phyloP scores from a whole-genome alignment of 2,113 vertebrate genomes.

The Cyprinus carpio region DNA sequence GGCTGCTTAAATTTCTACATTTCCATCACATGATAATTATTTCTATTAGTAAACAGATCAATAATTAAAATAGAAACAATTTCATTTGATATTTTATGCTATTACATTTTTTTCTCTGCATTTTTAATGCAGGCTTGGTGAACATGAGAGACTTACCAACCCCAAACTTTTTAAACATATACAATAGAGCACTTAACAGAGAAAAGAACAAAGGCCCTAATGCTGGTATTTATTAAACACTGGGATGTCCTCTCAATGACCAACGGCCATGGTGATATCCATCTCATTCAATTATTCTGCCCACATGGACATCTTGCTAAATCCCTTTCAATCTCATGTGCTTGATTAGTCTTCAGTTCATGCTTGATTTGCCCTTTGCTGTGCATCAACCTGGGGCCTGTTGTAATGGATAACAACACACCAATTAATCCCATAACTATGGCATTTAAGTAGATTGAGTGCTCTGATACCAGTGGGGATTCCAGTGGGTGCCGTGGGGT shows the following conservation, averaged over 20 bases:
- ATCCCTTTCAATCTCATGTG: conserved; percentile 59
- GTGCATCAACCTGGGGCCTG: conserved; percentile 60
- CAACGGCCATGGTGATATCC: conserved; percentile 59
- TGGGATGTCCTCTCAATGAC: neutral
- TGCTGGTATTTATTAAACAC: neutral
- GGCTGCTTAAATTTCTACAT: neutral
- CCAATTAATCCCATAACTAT: conserved; percentile 72
- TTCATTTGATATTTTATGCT: too few relatives aligned
- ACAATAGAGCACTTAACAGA: neutral
- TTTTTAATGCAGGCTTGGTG: neutral
- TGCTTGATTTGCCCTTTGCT: conserved; percentile 71
- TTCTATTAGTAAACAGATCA: too few relatives aligned
- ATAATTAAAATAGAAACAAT: neutral
- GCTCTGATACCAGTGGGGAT: conserved; percentile 50
- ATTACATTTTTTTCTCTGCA: too few relatives aligned
- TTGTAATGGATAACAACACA: conserved; percentile 66
- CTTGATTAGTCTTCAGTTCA: conserved; percentile 73
- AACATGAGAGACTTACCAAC: neutral
- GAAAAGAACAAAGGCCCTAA: neutral
- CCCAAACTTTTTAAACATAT: neutral
- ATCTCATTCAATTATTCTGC: conserved; percentile 69
- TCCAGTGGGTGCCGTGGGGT: conserved; percentile 4
- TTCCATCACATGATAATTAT: neutral
- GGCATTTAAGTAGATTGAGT: conserved; percentile 66
- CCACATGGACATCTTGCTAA: conserved; percentile 69